These are phyloP conservation scores for Crocidura indochinensis DNA, from an alignment of 2,797 vertebrate species.

Conservation along the genomic window DNA sequence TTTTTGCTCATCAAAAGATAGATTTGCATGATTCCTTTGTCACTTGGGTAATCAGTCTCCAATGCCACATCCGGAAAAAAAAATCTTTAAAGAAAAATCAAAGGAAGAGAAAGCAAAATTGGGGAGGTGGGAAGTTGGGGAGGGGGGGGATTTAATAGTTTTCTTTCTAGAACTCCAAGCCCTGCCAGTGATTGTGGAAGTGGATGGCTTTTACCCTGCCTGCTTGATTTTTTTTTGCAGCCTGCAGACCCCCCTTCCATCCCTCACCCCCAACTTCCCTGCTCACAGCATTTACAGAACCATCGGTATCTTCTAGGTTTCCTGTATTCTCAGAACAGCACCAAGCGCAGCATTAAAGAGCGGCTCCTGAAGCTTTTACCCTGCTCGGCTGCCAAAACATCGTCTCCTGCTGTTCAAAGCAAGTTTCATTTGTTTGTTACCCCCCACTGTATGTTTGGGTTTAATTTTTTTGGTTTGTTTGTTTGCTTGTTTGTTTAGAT, in stretches of 20 bases:
- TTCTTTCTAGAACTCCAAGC: conserved; percentile 46
- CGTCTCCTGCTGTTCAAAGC: conserved; percentile 96
- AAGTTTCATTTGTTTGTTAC: conserved; percentile 92
- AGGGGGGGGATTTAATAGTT: conserved; percentile 12
- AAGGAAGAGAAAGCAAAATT: conserved; percentile 1
- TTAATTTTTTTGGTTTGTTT: too few relatives aligned
- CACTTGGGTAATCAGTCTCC: conserved; percentile 12
- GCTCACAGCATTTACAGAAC: conserved; percentile 89
- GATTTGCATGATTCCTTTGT: conserved; percentile 31
- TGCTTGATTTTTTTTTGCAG: conserved; percentile 68
- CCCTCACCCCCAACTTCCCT: conserved; percentile 71
- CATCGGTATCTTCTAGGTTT: conserved; percentile 95
- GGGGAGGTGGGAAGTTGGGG: too few relatives aligned
- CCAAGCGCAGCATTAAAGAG: conserved; percentile 95
- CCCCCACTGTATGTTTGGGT: conserved; percentile 53
- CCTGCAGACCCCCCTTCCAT: conserved; percentile 74
- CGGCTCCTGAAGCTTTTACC: conserved; percentile 96
- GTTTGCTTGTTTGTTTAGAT: conserved; percentile 81
- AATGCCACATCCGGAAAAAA: not conserved
- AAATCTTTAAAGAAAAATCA: not conserved
- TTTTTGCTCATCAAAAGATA: conserved; percentile 49
- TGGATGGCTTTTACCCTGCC: conserved; percentile 59
- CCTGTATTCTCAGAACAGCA: conserved; percentile 93
- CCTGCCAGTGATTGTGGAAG: conserved; percentile 77
- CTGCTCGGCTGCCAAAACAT: conserved; percentile 94